These are phyloP conservation scores for Atta texana DNA, from an alignment of 1,140 invertebrate species.

Conservation along the genomic window DNA sequence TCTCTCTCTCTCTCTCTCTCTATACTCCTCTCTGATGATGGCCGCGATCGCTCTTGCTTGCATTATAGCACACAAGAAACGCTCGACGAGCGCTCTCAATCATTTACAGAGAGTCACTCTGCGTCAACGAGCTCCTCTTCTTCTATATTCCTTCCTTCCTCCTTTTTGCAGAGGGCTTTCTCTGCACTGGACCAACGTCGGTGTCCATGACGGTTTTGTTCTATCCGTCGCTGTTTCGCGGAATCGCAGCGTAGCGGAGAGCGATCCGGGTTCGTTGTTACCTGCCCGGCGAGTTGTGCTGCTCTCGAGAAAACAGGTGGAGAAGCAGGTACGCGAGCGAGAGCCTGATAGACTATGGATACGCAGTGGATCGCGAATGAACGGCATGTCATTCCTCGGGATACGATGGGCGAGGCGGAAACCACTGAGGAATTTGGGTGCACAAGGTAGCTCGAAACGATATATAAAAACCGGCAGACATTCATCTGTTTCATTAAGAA, in stretches of 20 bases:
- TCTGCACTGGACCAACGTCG: neutral
- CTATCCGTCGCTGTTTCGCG: conserved; percentile 13
- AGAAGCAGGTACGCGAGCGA: conserved; percentile 1
- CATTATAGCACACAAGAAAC: conserved; percentile 55
- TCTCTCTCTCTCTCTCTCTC: neutral
- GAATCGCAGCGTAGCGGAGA: conserved; percentile 18
- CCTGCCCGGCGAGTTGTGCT: conserved; percentile 26
- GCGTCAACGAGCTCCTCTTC: conserved; percentile 60
- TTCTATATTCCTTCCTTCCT: conserved; percentile 24
- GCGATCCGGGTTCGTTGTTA: conserved; percentile 31
- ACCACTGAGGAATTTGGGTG: conserved; percentile 31
- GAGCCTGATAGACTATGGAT: conserved; percentile 21
- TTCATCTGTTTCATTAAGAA: conserved; percentile 9
- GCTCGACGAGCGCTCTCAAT: conserved; percentile 53
- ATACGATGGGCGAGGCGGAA: neutral
- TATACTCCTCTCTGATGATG: conserved; percentile 17
- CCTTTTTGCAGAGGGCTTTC: neutral
- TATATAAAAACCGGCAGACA: neutral
- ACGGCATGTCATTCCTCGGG: conserved; percentile 23
- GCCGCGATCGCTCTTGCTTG: conserved; percentile 56
- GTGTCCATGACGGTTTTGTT: conserved; percentile 25
- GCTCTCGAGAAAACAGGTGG: conserved; percentile 52
- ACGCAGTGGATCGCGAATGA: conserved; percentile 28
- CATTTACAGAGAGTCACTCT: conserved; percentile 60
- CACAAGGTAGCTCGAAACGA: neutral